A percentile compares a stretch with the other conserved stretches of the same genome.
Evolutionary conservation across 2,888 invertebrate species (phyloP).

Genomic region (Erebia epiphron): DNA sequence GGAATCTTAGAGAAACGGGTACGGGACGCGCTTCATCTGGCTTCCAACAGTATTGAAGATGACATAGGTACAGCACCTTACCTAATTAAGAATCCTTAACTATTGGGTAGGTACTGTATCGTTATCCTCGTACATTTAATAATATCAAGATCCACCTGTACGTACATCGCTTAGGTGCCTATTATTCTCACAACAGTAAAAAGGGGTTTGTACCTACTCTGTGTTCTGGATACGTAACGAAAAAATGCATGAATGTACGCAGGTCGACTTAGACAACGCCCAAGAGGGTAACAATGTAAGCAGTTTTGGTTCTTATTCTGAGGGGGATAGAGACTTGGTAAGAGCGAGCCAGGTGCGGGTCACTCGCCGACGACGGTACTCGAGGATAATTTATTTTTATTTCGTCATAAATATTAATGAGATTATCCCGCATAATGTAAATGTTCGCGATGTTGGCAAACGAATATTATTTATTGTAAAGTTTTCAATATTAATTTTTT

Average conservation of each 20-base stretch:
- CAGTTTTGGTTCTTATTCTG: slow-evolving; percentile 32
- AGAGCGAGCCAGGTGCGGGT: slow-evolving; percentile 43
- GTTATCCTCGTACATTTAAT: slow-evolving; percentile 33
- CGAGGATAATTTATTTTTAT: slow-evolving; percentile 59
- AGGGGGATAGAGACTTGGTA: slow-evolving; percentile 33
- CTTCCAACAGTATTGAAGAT: too few species aligned
- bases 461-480: slow-evolving; percentile 52
- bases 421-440: slow-evolving; percentile 59
- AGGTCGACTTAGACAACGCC: slow-evolving; percentile 35
- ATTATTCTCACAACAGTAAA: slow-evolving; percentile 44
- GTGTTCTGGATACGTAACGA: slow-evolving; percentile 40
- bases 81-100: too few species aligned
- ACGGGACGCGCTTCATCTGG: too few species aligned
- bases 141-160: slow-evolving; percentile 42
- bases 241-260: slow-evolving; percentile 44
- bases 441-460: slow-evolving; percentile 52
- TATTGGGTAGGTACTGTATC: too few species aligned
- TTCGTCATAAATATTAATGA: slow-evolving; percentile 61
- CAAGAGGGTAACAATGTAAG: background rate
- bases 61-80: too few species aligned
- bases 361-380: slow-evolving; percentile 45
- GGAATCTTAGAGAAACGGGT: too few species aligned
- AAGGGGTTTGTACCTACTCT: slow-evolving; percentile 33
- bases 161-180: slow-evolving; percentile 36
- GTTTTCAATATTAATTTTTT: slow-evolving; percentile 47